phyloP scores from a whole-genome alignment of 2,888 invertebrate genomes.

The Diarsia mendica region DNA sequence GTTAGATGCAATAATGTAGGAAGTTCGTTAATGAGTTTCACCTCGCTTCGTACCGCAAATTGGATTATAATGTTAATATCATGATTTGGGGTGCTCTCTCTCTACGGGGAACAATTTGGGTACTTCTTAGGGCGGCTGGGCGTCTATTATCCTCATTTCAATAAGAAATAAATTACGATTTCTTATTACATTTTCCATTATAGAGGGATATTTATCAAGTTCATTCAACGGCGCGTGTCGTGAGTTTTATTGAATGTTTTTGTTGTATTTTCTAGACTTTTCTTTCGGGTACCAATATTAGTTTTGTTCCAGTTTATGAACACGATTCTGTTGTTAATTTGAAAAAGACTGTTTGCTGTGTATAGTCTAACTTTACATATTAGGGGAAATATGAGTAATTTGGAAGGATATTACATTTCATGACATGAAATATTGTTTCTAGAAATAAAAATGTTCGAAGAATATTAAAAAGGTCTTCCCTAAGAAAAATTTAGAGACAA shows the following conservation, averaged over 20 bases:
- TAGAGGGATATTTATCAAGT: constrained; percentile 86
- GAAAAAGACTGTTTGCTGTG: constrained; percentile 4
- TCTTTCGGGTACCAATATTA: constrained; percentile 27
- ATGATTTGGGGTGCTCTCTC: constrained; percentile 79
- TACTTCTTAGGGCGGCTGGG: constrained; percentile 81
- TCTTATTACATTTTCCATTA: constrained; percentile 90
- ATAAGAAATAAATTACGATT: constrained; percentile 90
- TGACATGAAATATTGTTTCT: constrained; percentile 45
- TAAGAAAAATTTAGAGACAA: neutral
- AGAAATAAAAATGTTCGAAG: neutral
- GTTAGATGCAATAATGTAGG: constrained; percentile 87
- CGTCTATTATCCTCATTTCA: constrained; percentile 89
- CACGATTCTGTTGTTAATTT: neutral
- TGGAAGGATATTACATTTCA: constrained; percentile 33
- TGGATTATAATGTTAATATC: constrained; percentile 89
- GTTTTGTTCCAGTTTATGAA: constrained; percentile 27
- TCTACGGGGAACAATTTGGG: constrained; percentile 83
- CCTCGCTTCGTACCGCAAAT: constrained; percentile 84
- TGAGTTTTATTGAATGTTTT: constrained; percentile 83
- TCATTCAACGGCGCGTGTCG: constrained; percentile 83
- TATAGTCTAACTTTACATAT: constrained; percentile 29
- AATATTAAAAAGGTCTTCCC: constrained; percentile 5
- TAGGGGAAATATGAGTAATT: constrained; percentile 23
- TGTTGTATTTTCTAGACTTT: constrained; percentile 61
- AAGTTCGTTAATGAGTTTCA: constrained; percentile 87